Conservation (phyloP, 2,888 invertebrate genomes). For the Pterostichus niger region DNA sequence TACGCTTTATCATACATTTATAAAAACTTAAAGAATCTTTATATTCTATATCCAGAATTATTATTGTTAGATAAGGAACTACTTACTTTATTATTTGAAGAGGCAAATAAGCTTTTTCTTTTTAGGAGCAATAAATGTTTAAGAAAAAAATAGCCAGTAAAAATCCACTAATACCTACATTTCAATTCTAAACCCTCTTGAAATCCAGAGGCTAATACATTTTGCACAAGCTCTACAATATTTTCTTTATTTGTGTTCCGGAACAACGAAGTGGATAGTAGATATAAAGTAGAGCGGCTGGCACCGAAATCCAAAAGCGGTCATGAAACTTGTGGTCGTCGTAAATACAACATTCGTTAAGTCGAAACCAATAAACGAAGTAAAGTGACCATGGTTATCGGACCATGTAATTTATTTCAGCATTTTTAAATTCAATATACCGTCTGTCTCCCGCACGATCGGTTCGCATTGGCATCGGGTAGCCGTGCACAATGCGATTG, state of each 20-base stretch:
- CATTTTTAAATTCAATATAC: constrained; percentile 61
- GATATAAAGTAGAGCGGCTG: constrained; percentile 39
- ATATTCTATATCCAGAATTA: too few species aligned
- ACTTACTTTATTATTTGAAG: too few species aligned
- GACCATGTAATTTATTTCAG: constrained; percentile 55
- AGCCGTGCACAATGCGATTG: constrained; percentile 43
- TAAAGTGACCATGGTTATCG: constrained; percentile 56
- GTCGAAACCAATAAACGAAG: constrained; percentile 54
- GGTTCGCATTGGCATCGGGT: constrained; percentile 28
- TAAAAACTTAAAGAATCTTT: too few species aligned
- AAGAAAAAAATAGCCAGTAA: background rate
- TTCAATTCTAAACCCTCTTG: constrained; percentile 15
- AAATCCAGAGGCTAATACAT: constrained; percentile 25
- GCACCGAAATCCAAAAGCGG: constrained; percentile 5
- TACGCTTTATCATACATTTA: too few species aligned
- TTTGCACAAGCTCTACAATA: constrained; percentile 28
- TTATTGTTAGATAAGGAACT: too few species aligned
- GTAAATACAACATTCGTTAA: constrained; percentile 60
- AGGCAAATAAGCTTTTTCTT: background rate
- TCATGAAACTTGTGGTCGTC: constrained; percentile 42
- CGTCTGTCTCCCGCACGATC: constrained; percentile 25
- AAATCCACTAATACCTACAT: constrained; percentile 1
- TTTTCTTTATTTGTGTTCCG: constrained; percentile 42
- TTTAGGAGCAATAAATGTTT: background rate
- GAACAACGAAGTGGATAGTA: constrained; percentile 21